These are phyloP conservation scores for Tholera decimalis DNA, from an alignment of 2,888 invertebrate genomes.

Conservation along the genomic window DNA sequence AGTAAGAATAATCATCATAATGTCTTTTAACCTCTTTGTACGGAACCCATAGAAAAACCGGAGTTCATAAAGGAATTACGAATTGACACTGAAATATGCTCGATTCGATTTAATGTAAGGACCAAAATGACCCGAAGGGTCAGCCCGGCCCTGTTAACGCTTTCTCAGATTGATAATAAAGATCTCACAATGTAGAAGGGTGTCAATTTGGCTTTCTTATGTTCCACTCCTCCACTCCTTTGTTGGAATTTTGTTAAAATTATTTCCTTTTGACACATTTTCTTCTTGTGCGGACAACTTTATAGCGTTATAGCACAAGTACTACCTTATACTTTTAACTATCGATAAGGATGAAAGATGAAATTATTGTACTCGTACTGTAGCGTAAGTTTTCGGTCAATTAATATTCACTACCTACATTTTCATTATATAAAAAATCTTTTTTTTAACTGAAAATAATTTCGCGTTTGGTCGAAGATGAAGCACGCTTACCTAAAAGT, in stretches of 20 bases:
- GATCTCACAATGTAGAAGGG: slow-evolving; percentile 19
- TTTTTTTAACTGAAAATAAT: no score
- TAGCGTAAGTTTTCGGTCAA: no score
- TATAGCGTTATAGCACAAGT: no score
- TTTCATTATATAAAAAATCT: no score
- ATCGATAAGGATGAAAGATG: no score
- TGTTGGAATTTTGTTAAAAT: background rate
- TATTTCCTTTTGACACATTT: background rate
- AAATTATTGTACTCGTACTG: no score
- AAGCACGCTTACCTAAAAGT: no score
- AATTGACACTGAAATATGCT: slow-evolving; percentile 58
- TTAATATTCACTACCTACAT: no score
- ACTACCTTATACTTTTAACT: no score
- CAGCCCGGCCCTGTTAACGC: slow-evolving; percentile 28
- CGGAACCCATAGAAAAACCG: slow-evolving; percentile 13
- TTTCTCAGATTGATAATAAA: slow-evolving; percentile 45
- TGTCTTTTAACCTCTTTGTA: background rate
- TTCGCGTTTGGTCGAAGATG: no score
- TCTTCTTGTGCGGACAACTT: background rate
- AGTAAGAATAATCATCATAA: no score
- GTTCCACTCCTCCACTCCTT: background rate
- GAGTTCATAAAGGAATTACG: slow-evolving; percentile 43
- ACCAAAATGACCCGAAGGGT: slow-evolving; percentile 52
- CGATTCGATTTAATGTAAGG: slow-evolving; percentile 54
- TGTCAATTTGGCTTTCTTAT: slow-evolving; percentile 39